Base-by-base conservation (phyloP, 2,797 vertebrate species). In the Gadopsis bispinosus region DNA sequence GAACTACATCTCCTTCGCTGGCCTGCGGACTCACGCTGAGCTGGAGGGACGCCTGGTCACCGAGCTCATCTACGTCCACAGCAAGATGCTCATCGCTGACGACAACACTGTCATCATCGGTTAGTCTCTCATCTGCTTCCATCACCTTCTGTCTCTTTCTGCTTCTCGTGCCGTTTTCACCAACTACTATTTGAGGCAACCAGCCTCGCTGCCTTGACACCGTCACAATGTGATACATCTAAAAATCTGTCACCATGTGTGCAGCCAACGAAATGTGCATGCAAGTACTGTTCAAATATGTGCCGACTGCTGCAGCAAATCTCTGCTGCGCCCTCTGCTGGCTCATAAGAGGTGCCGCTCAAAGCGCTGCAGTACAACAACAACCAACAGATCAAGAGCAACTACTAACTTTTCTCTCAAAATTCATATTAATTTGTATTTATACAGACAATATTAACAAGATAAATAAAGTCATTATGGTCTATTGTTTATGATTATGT, bases 11-110 rank as follows among this genome's bases (percentile, higher is more conserved):
- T 99, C 98, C 0, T 97, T 99, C 61, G 96, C 97, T 35, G 97
- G 98, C 2, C 94, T 99, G 80, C 94, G 98, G 81, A 99, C 98
- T 8, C 96, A 99, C 0, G 94, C 97, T 0, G 97, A 97, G 86
- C 87, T 99, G 85, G 97, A 99, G 89, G 97, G 97, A 33, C 96
- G 91, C 12, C 94, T 99, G 14, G 96, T 99, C 77, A 99, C 97
- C 0, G 98, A 99, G 92, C 96, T 99, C 79, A 98, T 99, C 91
- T 99, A 99, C n/a, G 97, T 99, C 80, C 98, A 99, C 95, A 99
- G 98, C 96, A 99, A 99, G 93, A 93, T 99, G 95, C 95, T 99
- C 59, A 98, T 99, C 69, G 97, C 94, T 1, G 98, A 99, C 72
- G 98, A 99, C 93, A 97, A 97, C 93, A 99, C 97, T 0, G 97